These are phyloP conservation scores for Megalurothrips usitatus DNA, from an alignment of 2,888 invertebrate genomes.

Conservation along the genomic window DNA sequence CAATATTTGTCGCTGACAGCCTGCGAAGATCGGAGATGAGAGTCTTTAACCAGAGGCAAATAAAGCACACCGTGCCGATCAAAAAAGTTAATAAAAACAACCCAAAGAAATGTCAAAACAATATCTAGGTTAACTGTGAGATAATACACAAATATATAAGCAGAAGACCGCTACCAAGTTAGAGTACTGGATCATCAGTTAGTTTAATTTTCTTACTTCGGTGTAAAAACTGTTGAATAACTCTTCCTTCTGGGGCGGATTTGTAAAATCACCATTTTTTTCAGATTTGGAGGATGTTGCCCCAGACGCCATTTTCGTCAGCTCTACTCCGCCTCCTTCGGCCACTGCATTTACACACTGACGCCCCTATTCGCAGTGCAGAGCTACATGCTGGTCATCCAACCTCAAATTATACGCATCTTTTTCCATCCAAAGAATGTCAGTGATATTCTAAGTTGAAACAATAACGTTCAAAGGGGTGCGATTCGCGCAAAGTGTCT, in stretches of 20 bases:
- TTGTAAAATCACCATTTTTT: conserved; percentile 38
- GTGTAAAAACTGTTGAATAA: conserved; percentile 78
- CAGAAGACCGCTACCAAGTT: neutral
- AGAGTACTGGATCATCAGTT: neutral
- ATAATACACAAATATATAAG: neutral
- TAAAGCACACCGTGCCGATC: neutral
- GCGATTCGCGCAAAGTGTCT: too few species aligned
- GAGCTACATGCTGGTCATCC: neutral
- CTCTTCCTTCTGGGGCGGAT: conserved; percentile 55
- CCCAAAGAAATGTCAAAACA: neutral
- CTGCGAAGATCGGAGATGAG: neutral
- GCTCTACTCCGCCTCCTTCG: neutral
- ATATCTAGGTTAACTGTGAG: neutral
- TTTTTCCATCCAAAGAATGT: too few species aligned
- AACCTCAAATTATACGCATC: neutral
- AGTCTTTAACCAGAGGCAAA: neutral
- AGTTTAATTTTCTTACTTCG: conserved; percentile 58
- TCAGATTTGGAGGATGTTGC: neutral
- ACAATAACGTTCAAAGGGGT: too few species aligned
- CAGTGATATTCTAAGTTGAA: too few species aligned
- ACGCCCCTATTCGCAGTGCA: neutral
- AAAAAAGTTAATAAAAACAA: neutral
- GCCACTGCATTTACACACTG: neutral
- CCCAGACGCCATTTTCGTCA: conserved; percentile 10
- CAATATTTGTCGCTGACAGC: neutral